Evolutionary conservation across 2,888 invertebrate genomes (phyloP).

Genomic region (Chrysomela aeneicollis): DNA sequence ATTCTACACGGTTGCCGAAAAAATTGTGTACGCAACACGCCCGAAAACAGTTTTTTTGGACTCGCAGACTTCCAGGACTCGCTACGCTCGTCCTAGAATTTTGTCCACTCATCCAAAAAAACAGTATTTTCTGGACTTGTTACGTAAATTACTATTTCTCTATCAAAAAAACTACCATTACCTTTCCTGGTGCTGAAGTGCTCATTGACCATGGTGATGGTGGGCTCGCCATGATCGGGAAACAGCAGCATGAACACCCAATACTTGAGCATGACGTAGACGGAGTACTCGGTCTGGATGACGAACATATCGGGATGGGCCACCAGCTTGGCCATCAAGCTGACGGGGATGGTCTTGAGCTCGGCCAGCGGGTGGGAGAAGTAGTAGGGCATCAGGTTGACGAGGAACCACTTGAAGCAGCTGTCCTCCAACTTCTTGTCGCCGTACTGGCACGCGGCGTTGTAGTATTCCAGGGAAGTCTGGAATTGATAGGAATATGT

Average conservation of each 20-base stretch:
- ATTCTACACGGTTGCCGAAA: no score
- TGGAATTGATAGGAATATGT: constrained; percentile 52
- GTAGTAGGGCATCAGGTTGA: constrained; percentile 72
- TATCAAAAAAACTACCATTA: constrained; percentile 33
- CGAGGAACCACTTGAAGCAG: constrained; percentile 74
- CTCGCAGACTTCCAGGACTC: no score
- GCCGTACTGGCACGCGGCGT: constrained; percentile 74
- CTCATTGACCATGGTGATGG: constrained; percentile 53
- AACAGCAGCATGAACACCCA: constrained; percentile 71
- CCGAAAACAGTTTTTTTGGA: no score
- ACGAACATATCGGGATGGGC: constrained; percentile 73
- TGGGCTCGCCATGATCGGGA: constrained; percentile 49
- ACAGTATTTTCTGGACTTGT: no score
- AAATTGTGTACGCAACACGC: no score
- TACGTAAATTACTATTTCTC: background rate
- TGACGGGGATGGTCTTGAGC: constrained; percentile 70
- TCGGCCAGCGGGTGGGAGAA: constrained; percentile 64
- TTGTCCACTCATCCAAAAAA: no score
- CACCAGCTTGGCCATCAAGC: constrained; percentile 71
- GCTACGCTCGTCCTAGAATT: no score
- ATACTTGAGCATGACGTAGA: constrained; percentile 74
- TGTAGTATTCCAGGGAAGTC: constrained; percentile 74
- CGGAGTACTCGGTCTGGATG: constrained; percentile 80
- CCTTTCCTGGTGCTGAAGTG: constrained; percentile 62
- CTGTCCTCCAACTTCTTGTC: constrained; percentile 68